These are phyloP conservation scores for Archivesica marissinica DNA, from an alignment of 1,140 invertebrate species.

Conservation along the genomic window DNA sequence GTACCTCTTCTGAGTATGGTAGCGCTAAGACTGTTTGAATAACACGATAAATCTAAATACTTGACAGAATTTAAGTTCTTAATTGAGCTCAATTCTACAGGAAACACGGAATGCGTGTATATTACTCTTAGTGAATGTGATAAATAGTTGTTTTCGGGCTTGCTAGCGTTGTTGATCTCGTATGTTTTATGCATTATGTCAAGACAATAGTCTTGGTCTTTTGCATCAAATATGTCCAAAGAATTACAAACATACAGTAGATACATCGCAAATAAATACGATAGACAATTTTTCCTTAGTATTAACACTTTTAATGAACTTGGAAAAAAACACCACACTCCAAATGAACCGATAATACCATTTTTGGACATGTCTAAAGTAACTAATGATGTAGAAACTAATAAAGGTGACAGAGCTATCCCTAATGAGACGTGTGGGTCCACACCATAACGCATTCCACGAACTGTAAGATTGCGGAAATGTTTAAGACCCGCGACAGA, in stretches of 20 bases:
- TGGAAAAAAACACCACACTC: not conserved
- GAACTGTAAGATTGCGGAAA: not conserved
- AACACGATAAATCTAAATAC: not conserved
- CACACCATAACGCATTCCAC: not conserved
- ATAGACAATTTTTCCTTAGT: not conserved
- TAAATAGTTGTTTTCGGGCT: not conserved
- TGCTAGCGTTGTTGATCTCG: not conserved
- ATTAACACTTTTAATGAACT: not conserved
- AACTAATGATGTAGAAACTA: not conserved
- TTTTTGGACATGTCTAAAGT: not conserved
- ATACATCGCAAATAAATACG: not conserved
- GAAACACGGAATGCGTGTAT: not conserved
- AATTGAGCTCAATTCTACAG: not conserved
- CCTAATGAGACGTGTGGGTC: not conserved
- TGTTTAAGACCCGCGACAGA: not conserved
- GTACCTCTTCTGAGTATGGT: not conserved
- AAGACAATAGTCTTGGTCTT: not conserved
- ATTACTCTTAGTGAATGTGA: not conserved
- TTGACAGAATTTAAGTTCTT: not conserved
- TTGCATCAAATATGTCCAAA: not conserved
- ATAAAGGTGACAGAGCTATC: not conserved
- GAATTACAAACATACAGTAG: not conserved
- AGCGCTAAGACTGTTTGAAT: not conserved
- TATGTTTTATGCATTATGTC: not conserved
- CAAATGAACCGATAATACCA: not conserved